Base-by-base conservation (phyloP, 2,888 invertebrate genomes). In the Aricia artaxerxes region DNA sequence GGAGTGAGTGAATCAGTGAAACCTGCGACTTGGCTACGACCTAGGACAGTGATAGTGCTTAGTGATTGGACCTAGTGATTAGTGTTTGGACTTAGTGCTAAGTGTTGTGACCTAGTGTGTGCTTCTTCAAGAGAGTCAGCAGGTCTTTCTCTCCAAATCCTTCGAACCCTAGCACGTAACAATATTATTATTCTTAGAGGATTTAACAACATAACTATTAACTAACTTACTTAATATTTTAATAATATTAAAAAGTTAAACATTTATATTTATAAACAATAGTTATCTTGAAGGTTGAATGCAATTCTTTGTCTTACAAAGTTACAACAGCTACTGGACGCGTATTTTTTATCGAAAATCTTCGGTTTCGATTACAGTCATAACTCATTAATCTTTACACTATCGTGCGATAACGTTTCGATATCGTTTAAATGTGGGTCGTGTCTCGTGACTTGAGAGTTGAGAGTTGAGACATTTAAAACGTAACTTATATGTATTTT, bases 371-470 rank as follows among this genome's bases (percentile, higher is more conserved):
- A 69, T 69, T 16, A 24, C 24, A 24, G 24, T 24, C 24, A 24
- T 24, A 24, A 24, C 24, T 24, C 24, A 24, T 24, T 24, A 24
- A 24, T 24, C 24, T 24, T 24, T 24, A 35, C 69, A 35, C 69
- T 69, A 69, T 69, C 69, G 35, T 38, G 13, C 69, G 69, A 69
- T 69, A 69, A 69, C 35, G 69, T 69, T 69, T 35, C 13, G 69
- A 38, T 69, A 64, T 31, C 5, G 35, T 35, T 69, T 24, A 24
- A 24, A 35, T 38, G 38, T 16, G 13, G 69, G 69, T 69, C 69
- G 69, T 69, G 64, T 13, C 7, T 3, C 6, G 6, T 24, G 0
- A 24, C 24, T 24, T 24, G 24, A 24, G 24, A 24, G 24, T 24
- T 24, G 24, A 24, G 24, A 35, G 2, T 35, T 6, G 64, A 64